Evolutionary conservation across 2,888 invertebrate species (phyloP), one percentile per base, ranked within the genome.

Genomic region (Chalcosyrphus nemorum): DNA sequence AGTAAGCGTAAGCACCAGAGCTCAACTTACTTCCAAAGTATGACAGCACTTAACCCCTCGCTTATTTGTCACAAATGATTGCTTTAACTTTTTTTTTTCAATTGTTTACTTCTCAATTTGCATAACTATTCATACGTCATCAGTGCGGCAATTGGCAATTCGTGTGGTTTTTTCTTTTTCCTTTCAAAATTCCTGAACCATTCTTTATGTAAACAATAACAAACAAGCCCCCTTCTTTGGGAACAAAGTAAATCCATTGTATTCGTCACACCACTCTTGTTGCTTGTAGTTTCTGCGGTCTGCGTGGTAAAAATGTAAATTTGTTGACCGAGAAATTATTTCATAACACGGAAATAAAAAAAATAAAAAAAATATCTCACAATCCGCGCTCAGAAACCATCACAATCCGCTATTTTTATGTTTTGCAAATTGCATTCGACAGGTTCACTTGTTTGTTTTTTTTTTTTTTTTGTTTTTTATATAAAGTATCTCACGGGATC

Each of bases 281-380:
- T 41, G 6, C 7, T 2, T 15, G 41, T 41, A 9, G 2, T 7
- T 7, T 17, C 38, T 13, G 4, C 5, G 13, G 13, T 0, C 19
- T 45, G n/a, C 24, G 27, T 21, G 52, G 29, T 29, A 52, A 52
- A 52, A 29, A 15, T 15, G 29, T 29, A 19, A 52, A 52, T 52
- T 52, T 52, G 15, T 52, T 52, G 27, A 52, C 29, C 52, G 15
- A 50, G 15, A 47, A 52, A 50, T 27, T n/a, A 24, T 52, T 29
- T 52, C 29, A 52, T 29, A 52, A 52, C 52, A 52, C 52, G 52
- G 52, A 52, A 29, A 15, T 52, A 5, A 6, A 24, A 27, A 52
- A 2, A 27, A 5, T 17, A 6, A 5, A 24, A 24, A 50, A n/a
- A 24, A 5, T n/a, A n/a, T n/a, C n/a, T n/a, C n/a, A 21, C 6